These are phyloP conservation scores for Trinectes maculatus DNA, from an alignment of 2,113 vertebrate species.

Conservation along the genomic window DNA sequence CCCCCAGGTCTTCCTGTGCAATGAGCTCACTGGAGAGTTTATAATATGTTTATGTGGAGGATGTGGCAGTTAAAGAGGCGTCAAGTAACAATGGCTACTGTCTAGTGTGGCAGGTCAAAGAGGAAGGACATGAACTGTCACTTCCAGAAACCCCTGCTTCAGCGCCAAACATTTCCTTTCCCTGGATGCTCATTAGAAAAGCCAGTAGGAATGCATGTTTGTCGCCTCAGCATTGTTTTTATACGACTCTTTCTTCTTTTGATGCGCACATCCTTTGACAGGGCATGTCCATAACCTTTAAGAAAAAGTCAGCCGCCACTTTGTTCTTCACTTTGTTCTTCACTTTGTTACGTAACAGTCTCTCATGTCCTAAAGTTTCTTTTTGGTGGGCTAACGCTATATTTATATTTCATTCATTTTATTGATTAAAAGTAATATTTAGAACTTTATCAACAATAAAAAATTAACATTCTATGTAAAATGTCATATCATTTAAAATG, in stretches of 20 bases:
- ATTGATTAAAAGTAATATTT: too few relatives aligned
- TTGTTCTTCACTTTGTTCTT: neutral
- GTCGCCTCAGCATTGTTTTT: neutral
- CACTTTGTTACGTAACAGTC: too few relatives aligned
- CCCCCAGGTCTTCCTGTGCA: neutral
- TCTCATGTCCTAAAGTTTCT: too few relatives aligned
- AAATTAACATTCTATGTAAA: too few relatives aligned
- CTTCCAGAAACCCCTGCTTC: slow-evolving; percentile 41
- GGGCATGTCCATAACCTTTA: neutral
- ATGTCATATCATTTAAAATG: too few relatives aligned
- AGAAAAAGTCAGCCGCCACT: too few relatives aligned
- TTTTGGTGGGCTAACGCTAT: too few relatives aligned
- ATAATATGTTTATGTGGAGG: slow-evolving; percentile 1
- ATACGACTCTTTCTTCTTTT: neutral
- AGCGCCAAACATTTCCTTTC: slow-evolving; percentile 32
- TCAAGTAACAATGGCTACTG: slow-evolving; percentile 20
- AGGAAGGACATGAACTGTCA: slow-evolving; percentile 70
- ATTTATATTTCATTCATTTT: too few relatives aligned
- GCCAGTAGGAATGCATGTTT: neutral
- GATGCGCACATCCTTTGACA: slow-evolving; percentile 12
- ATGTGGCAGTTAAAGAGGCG: slow-evolving; percentile 21
- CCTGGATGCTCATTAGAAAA: slow-evolving; percentile 12
- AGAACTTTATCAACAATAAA: too few relatives aligned
- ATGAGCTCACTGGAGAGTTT: slow-evolving; percentile 23
- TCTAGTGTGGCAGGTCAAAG: neutral